A percentile compares a stretch with the other conserved stretches of the same genome.
phyloP scores from a whole-genome alignment of 2,113 vertebrate genomes.

The Columba janthina region DNA sequence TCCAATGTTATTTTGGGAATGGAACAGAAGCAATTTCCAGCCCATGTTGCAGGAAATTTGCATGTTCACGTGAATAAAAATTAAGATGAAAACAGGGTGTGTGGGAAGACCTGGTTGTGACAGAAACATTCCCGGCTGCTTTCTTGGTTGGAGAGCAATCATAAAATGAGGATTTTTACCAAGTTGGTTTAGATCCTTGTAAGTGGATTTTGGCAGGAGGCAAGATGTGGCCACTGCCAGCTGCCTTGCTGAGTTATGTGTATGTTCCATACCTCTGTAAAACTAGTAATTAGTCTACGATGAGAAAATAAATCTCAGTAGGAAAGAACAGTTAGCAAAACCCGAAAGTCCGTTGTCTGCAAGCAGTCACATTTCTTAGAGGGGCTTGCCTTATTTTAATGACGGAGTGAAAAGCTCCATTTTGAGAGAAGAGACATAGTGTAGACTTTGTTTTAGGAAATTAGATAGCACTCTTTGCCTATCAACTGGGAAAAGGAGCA shows the following conservation, averaged over 20 bases:
- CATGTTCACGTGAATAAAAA: conserved; percentile 44
- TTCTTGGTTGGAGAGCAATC: conserved; percentile 8
- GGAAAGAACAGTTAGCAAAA: not conserved
- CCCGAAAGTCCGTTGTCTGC: not conserved
- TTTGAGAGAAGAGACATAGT: not conserved
- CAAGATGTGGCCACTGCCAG: not conserved
- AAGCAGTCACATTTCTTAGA: not conserved
- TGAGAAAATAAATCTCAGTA: not conserved
- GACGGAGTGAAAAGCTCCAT: not conserved
- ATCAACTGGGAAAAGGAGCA: conserved; percentile 6
- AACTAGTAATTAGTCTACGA: not conserved
- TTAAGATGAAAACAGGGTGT: conserved; percentile 14
- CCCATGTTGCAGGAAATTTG: not conserved
- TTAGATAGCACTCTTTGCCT: not conserved
- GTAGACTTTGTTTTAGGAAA: not conserved
- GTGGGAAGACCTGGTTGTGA: conserved; percentile 44
- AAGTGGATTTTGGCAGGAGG: not conserved
- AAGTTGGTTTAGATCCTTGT: not conserved
- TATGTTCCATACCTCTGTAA: not conserved
- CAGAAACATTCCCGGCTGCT: conserved; percentile 1
- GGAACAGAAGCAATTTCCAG: not conserved
- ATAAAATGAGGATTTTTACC: not conserved
- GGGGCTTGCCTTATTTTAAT: not conserved
- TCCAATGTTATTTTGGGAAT: not conserved
- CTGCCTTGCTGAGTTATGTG: not conserved